These are phyloP conservation scores for Clupea harengus DNA, from an alignment of 2,113 vertebrate species.

Conservation along the genomic window DNA sequence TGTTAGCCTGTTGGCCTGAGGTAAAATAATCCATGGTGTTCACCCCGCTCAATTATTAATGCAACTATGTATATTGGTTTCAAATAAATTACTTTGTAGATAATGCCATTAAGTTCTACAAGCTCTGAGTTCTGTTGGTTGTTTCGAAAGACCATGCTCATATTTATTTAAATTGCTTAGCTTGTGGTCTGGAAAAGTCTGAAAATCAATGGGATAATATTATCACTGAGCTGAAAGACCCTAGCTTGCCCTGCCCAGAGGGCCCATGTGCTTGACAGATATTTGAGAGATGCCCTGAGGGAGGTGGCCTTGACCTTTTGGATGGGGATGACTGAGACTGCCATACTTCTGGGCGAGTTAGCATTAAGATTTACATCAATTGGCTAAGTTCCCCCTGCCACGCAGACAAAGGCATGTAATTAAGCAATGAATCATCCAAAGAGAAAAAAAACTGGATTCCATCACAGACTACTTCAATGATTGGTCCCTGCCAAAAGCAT, in stretches of 20 bases:
- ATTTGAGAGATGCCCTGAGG: not conserved
- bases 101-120: not conserved
- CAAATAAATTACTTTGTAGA: not conserved
- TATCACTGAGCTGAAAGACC: not conserved
- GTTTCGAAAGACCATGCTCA: not conserved
- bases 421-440: not conserved
- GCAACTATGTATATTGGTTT: not conserved
- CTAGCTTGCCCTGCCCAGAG: not conserved
- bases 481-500: not conserved
- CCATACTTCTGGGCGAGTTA: not conserved
- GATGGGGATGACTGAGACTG: not conserved
- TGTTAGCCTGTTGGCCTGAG: not conserved
- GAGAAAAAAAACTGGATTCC: not conserved
- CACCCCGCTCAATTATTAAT: not conserved
- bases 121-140: not conserved
- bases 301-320: constrained; percentile 1
- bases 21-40: not conserved
- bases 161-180: not conserved
- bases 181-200: not conserved
- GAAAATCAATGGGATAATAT: constrained; percentile 13
- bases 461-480: not conserved
- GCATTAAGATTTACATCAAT: not conserved
- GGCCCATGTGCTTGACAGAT: not conserved
- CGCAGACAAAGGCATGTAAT: not conserved
- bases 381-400: not conserved